Evolutionary conservation across 2,888 invertebrate species (phyloP), one percentile per base, ranked within the genome.

Genomic region (Mechanitis messenoides): DNA sequence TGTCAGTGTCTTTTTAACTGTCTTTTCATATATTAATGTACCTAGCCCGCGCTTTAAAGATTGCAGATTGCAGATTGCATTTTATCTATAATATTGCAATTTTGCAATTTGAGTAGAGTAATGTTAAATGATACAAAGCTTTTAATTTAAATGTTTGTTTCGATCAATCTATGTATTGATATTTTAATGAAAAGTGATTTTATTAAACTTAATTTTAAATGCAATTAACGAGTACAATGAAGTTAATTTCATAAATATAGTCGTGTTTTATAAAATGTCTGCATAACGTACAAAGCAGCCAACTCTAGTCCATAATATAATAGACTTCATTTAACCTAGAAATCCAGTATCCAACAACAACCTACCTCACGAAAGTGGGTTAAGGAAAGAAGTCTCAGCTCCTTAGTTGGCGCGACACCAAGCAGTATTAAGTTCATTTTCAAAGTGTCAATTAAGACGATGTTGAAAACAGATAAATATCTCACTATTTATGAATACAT

Each of bases 401-500:
- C 53, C 58, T 58, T 58, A 58, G 53, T 58, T 58, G 58, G 58
- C 53, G 50, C 53, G n/a, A 33, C 46, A 47, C 58, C 50, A 58
- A 31, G 35, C 53, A 28, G 28, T 58, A 58, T 20, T 38, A 45
- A 45, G 45, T 31, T 46, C 53, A 58, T 42, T 58, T 58, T 53
- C 35, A 4, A 45, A 58, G 58, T 58, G 53, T 58, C 58, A 58
- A 58, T 58, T 58, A 58, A 58, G 31, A 31, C 28, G 58, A 58
- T 58, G 38, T 35, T 38, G 33, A 38, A 53, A 42, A 53, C 53
- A 42, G 58, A 58, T 58, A 53, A 42, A 53, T 53, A 53, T 53
- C 53, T 38, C 53, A 53, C 3, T 50, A 9, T 50, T 31, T 3
- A 20, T 28, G 6, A 47, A 47, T 2, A n/a, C n/a, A 47, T 2